Base-by-base conservation (phyloP, 2,888 invertebrate species). In the Thecocarcelia acutangulata region DNA sequence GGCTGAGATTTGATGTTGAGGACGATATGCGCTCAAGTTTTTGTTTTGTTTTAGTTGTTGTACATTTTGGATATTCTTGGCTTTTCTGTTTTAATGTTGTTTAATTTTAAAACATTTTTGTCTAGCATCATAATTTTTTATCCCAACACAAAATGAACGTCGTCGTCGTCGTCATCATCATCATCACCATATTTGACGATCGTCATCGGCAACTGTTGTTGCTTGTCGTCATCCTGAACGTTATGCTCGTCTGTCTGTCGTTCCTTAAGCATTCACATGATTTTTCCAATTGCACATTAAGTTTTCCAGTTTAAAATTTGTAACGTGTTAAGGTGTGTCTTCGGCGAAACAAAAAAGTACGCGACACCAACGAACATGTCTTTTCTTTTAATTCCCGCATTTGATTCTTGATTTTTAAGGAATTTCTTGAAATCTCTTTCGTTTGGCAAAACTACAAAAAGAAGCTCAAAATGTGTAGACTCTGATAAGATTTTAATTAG, bases 291-390 rank as follows among this genome's bases (percentile, higher is more conserved):
- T 46, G 46, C 33, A 21, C 69, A 61, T 76, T 37, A 24, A 54
- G 37, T 40, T 76, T 68, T 76, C 24, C 69, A 37, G 44, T 28
- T 46, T 37, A 21, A 58, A 52, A 75, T 80, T 75, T 75, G 64
- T 64, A 70, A 70, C 64, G 59, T 70, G 75, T 70, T 70, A 75
- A 80, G 80, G 75, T 80, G 80, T 80, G 80, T 70, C 80, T 59
- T 69, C 33, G 17, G 50, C 8, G 33, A 44, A 75, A 64, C 8
- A n/a, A 42, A n/a, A 40, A 54, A 17, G 17, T 52, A 66, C 28
- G 17, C 28, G 17, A n/a, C 28, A 24, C 4, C 4, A 33, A 17
- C 44, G 40, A 52, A 50, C 58, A 33, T 58, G 21, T 59, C 17
- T 54, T 63, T 64, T 74, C 44, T 56, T 56, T 56, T 33, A n/a